These are phyloP conservation scores for Halocynthia aurantium DNA, from an alignment of 23 tunicate genomes.

Conservation along the genomic window DNA sequence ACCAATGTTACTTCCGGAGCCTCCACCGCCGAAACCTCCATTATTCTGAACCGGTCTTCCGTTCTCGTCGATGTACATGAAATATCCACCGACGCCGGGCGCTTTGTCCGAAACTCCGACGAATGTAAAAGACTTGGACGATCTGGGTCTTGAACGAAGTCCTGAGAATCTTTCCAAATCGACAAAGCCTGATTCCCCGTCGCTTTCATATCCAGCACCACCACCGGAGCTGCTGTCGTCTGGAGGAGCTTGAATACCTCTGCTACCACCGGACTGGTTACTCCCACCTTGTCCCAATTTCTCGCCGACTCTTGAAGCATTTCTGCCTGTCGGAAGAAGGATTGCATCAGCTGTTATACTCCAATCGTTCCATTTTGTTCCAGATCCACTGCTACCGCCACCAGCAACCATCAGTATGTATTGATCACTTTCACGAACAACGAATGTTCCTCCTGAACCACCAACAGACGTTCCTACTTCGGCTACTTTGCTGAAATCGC, in stretches of 20 bases:
- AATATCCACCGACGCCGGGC: conserved; percentile 75
- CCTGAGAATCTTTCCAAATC: not conserved
- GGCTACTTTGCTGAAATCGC: conserved; percentile 27
- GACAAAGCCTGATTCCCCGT: conserved; percentile 36
- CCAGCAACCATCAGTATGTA: conserved; percentile 73
- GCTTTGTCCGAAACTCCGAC: conserved; percentile 18
- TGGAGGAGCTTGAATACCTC: conserved; percentile 9
- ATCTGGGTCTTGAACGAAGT: not conserved
- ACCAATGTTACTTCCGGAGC: conserved; percentile 76
- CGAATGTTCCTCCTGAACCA: conserved; percentile 86
- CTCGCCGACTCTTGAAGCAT: conserved; percentile 30
- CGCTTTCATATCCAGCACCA: conserved; percentile 60
- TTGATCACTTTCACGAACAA: conserved; percentile 33
- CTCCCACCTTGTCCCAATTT: conserved; percentile 13
- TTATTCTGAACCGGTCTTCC: conserved; percentile 36
- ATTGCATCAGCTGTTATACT: conserved; percentile 45
- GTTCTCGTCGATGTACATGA: conserved; percentile 26
- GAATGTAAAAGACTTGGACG: conserved; percentile 31
- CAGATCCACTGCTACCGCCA: conserved; percentile 85
- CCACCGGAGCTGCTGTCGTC: conserved; percentile 54
- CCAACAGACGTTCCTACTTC: conserved; percentile 35
- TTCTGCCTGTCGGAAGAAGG: conserved; percentile 32
- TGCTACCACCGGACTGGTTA: conserved; percentile 45
- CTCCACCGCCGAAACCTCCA: conserved; percentile 97
- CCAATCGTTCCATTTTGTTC: conserved; percentile 22